Base-by-base conservation (phyloP, 2,113 vertebrate species). In the Phylloscopus whistleri region DNA sequence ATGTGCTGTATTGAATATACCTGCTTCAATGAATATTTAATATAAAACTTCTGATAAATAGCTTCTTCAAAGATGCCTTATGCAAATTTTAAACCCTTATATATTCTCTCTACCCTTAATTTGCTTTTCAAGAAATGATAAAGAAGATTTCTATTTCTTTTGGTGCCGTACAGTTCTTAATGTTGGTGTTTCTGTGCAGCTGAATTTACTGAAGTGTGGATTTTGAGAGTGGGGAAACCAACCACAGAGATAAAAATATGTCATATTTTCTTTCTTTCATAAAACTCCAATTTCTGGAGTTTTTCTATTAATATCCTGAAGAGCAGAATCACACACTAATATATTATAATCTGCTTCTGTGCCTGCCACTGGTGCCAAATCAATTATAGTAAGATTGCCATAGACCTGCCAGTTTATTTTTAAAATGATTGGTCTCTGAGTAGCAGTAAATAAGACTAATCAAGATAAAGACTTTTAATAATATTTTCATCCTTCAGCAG, bases 381-480 rank as follows among this genome's bases (percentile, higher is more conserved):
- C 31, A 87, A 66, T 94, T 84, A 86, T 48, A n/a, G 46, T 68
- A 75, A 83, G 70, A 75, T 63, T 85, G 24, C 33, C 11, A 14
- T 17, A 70, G 52, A 69, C 10, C 18, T 88, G 23, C 35, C 33
- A 52, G 68, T 86, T 91, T 93, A 70, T 93, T 96, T 95, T 93
- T 63, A 16, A 89, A 87, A 75, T 37, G 2, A 85, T 70, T 94
- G 37, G 55, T 92, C 79, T 95, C 84, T 84, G 49, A 74, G 68
- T 84, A 93, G 87, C 74, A 80, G 63, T 94, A 96, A 95, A 95
- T 85, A 95, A 95, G 52, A 75, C 52, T 91, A 94, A 94, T 93
- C 75, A 91, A 93, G 82, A 86, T 84, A 60, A 44, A 72, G 30
- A 72, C 73, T 69, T 87, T 43, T 49, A 86, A 84, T 69, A 23